phyloP scores from a whole-genome alignment of 2,113 vertebrate species.

The Coreoperca whiteheadi region DNA sequence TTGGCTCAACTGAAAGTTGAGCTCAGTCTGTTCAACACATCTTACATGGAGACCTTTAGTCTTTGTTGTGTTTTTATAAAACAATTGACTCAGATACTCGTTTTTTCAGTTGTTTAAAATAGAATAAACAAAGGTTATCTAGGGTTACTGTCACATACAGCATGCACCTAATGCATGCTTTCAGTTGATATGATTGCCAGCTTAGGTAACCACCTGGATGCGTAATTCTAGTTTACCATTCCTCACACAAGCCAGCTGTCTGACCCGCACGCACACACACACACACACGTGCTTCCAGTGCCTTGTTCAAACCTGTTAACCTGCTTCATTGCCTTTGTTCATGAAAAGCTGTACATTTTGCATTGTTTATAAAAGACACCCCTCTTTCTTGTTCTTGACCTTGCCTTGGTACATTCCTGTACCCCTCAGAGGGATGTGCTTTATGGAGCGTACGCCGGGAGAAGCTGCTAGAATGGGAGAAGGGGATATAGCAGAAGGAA shows the following conservation, averaged over 20 bases:
- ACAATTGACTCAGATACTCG: not conserved
- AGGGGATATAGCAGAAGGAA: constrained; percentile 61
- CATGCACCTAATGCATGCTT: constrained; percentile 27
- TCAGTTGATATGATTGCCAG: constrained; percentile 37
- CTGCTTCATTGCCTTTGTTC: constrained; percentile 60
- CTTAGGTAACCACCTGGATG: constrained; percentile 51
- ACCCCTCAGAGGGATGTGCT: constrained; percentile 76
- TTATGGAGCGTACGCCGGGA: constrained; percentile 78
- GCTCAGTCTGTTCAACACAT: constrained; percentile 7
- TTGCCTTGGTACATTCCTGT: constrained; percentile 83
- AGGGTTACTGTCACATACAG: constrained; percentile 4
- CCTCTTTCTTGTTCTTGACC: constrained; percentile 75
- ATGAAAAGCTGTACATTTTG: constrained; percentile 47
- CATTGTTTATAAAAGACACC: constrained; percentile 66
- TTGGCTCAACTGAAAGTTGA: constrained; percentile 24
- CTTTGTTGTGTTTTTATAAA: not conserved
- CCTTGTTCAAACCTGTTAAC: constrained; percentile 49
- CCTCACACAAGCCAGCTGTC: constrained; percentile 42
- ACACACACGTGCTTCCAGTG: constrained; percentile 21
- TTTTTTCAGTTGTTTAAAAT: not conserved
- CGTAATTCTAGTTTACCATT: constrained; percentile 55
- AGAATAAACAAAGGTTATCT: not conserved
- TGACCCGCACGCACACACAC: constrained; percentile 22
- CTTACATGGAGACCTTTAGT: not conserved
- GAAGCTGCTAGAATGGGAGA: constrained; percentile 74